Base-by-base conservation (phyloP, 2,888 invertebrate genomes). In the Harmothoe impar region DNA sequence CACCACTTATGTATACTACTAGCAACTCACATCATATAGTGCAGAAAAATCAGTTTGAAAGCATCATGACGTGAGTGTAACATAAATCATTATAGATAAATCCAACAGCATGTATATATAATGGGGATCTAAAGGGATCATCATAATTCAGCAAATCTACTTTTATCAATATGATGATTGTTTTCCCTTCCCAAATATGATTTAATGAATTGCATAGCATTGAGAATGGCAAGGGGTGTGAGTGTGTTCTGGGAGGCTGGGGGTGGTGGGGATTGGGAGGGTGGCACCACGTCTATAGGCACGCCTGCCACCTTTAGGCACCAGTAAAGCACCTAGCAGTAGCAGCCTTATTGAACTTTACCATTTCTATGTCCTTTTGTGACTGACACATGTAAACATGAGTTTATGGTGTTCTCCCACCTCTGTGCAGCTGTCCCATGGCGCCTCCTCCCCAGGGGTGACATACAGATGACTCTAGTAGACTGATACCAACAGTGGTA, bases 291-390 rank as follows among this genome's bases (percentile, higher is more conserved):
- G 3, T 29, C 35, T 35, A n/a, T 29, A 78, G 35, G 20, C 33
- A 78, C 25, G 35, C 3, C n/a, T n/a, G 62, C 15, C 62, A 62
- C 62, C 62, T 62, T 62, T 62, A 20, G 62, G 23, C 3, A 3
- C 62, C 23, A 81, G 43, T 33, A 81, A 33, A 81, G 43, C 81
- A 33, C 43, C 81, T 10, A 43, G 31, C 31, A n/a, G 25, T 17
- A 29, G 77, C 77, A 29, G 78, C 5, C 35, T 12, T 20, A 23
- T 17, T 81, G 81, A 81, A 81, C 81, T 81, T 81, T 81, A 43
- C 81, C 81, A 81, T 81, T 81, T 81, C 35, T 81, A 33, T 81
- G 81, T 81, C 81, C 81, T 81, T 81, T 81, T 35, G 81, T 43
- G 81, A 12, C 43, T 20, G 43, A 33, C 20, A 3, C 43, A 43